A percentile compares a stretch with the other conserved stretches of the same genome.
phyloP scores from a whole-genome alignment of 2,113 vertebrate species.

The Megaceryle torquata region DNA sequence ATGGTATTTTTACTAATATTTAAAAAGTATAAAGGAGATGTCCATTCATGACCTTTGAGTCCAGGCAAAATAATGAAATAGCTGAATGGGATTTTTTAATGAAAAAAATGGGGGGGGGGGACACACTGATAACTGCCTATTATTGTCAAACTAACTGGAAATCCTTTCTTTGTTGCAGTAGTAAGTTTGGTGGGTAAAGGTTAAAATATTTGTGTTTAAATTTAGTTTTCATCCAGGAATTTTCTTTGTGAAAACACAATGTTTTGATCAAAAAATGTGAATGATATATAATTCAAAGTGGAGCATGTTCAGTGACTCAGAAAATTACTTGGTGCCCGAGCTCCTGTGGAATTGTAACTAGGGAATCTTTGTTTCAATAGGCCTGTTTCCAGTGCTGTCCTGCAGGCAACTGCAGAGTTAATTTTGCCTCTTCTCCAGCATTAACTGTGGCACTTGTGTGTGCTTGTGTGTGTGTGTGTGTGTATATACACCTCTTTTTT shows the following conservation, averaged over 20 bases:
- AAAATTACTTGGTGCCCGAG: not conserved
- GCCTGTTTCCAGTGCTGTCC: not conserved
- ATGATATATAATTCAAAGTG: not conserved
- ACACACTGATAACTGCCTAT: not conserved
- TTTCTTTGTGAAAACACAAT: not conserved
- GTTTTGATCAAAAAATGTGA: not conserved
- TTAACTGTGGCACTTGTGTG: not conserved
- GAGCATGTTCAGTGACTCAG: not conserved
- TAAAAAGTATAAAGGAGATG: not conserved
- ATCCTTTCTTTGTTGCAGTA: not conserved
- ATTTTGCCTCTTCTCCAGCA: not conserved
- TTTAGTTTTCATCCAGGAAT: not conserved
- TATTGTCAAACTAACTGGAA: not conserved
- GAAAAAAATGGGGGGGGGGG: not conserved
- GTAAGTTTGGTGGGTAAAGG: not conserved
- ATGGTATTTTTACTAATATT: not conserved
- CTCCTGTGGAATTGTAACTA: not conserved
- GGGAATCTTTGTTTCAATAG: not conserved
- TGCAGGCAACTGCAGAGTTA: not conserved
- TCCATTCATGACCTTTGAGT: not conserved
- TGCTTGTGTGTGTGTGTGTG: not conserved
- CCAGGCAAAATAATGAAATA: not conserved
- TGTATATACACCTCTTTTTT: not conserved
- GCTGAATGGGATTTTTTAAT: not conserved
- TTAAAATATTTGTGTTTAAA: not conserved